A percentile compares a stretch with the other conserved stretches of the same genome.
These are phyloP conservation scores for Trachymyrmex cornetzi DNA, from an alignment of 1,140 invertebrate genomes.

Conservation along the genomic window DNA sequence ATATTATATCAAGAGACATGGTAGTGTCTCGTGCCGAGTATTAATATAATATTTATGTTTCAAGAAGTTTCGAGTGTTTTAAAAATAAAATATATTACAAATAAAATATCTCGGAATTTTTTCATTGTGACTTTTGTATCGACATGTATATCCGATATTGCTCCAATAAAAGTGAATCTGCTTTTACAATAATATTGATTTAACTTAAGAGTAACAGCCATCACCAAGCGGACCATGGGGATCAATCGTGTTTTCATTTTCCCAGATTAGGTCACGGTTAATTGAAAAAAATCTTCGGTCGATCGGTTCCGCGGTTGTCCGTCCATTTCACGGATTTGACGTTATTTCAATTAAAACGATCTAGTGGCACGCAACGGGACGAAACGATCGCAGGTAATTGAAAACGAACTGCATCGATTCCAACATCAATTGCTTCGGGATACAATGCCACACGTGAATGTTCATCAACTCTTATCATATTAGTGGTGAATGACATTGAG, in stretches of 20 bases:
- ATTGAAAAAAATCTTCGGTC: slow-evolving; percentile 43
- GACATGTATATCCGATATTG: neutral
- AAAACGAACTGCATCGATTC: slow-evolving; percentile 57
- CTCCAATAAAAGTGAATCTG: neutral
- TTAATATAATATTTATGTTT: too few relatives aligned
- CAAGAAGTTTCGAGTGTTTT: too few relatives aligned
- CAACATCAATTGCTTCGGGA: slow-evolving; percentile 31
- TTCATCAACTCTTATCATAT: slow-evolving; percentile 60
- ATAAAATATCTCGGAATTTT: too few relatives aligned
- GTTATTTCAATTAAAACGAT: slow-evolving; percentile 68
- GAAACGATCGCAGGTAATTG: slow-evolving; percentile 61
- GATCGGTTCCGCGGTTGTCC: neutral
- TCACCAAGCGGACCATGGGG: neutral
- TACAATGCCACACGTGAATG: slow-evolving; percentile 42
- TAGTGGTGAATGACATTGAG: slow-evolving; percentile 4
- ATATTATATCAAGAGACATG: too few relatives aligned
- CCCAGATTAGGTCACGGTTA: slow-evolving; percentile 54
- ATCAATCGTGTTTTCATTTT: slow-evolving; percentile 58
- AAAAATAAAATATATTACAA: too few relatives aligned
- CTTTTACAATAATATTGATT: slow-evolving; percentile 19
- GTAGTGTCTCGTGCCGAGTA: too few relatives aligned
- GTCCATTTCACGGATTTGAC: slow-evolving; percentile 61
- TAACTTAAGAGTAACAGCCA: slow-evolving; percentile 26
- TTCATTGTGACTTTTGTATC: too few relatives aligned
- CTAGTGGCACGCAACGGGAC: slow-evolving; percentile 34